These are phyloP conservation scores for Lophura nycthemera DNA, from an alignment of 2,113 vertebrate genomes.

Conservation along the genomic window DNA sequence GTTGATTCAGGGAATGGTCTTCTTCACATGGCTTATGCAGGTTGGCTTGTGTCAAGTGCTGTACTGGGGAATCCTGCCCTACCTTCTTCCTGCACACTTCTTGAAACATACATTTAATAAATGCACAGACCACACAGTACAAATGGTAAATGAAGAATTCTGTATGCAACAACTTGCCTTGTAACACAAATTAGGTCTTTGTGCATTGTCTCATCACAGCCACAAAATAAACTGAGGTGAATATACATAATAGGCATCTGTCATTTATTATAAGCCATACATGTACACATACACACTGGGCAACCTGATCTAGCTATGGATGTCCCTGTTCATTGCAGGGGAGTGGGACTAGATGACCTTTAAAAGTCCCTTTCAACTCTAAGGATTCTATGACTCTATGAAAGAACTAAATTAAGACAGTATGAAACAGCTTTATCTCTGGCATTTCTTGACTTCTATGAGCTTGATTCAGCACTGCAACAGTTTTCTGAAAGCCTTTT, in stretches of 20 bases:
- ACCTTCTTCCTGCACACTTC: not conserved
- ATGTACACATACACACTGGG: too few relatives aligned
- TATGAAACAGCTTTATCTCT: not conserved
- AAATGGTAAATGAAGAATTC: not conserved
- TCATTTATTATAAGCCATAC: not conserved
- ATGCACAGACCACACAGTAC: not conserved
- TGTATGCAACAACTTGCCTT: not conserved
- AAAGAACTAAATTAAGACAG: not conserved
- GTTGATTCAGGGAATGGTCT: not conserved
- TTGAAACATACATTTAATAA: not conserved
- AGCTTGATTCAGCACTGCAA: not conserved
- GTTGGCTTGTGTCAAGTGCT: not conserved
- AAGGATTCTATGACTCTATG: not conserved
- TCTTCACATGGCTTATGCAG: not conserved
- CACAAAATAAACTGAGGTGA: not conserved
- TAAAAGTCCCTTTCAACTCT: too few relatives aligned
- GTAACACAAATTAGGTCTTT: not conserved
- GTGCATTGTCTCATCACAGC: not conserved
- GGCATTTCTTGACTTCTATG: not conserved
- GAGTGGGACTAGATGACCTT: too few relatives aligned
- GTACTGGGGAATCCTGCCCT: not conserved
- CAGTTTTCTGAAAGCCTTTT: not conserved
- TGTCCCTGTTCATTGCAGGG: too few relatives aligned
- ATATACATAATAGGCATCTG: not conserved
- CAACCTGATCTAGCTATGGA: too few relatives aligned